Evolutionary conservation across 2,888 invertebrate genomes (phyloP).

Genomic region (Acanthacorydalis orientalis): DNA sequence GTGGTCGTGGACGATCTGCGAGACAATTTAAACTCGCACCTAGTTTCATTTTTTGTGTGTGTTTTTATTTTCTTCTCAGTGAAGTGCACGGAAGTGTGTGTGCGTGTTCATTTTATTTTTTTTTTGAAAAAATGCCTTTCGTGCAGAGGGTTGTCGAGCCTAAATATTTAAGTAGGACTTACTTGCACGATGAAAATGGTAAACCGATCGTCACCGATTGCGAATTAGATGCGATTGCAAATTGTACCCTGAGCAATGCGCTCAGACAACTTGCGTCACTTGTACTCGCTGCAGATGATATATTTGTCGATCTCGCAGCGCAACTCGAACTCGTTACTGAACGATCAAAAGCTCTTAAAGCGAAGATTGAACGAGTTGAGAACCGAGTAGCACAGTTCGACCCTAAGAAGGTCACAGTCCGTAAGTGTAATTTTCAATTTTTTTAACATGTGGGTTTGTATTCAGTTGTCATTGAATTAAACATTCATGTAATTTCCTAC

Average conservation of each 20-base stretch:
- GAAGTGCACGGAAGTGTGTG: too few species aligned
- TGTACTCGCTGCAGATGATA: conserved; percentile 67
- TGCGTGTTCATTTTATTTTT: too few species aligned
- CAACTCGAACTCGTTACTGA: conserved; percentile 59
- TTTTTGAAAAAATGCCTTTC: conserved; percentile 54
- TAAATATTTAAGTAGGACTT: conserved; percentile 54
- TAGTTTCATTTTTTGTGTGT: too few species aligned
- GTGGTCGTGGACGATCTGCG: too few species aligned
- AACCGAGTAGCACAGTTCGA: conserved; percentile 56
- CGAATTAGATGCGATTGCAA: conserved; percentile 74
- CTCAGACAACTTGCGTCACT: conserved; percentile 73
- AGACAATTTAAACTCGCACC: too few species aligned
- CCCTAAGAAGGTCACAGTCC: conserved; percentile 83
- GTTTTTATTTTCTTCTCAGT: too few species aligned
- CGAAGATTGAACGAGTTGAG: conserved; percentile 51
- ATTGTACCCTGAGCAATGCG: conserved; percentile 71
- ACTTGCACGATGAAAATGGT: conserved; percentile 40
- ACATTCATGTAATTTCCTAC: too few species aligned
- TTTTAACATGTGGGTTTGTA: too few species aligned
- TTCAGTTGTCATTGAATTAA: too few species aligned
- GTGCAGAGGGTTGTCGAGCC: conserved; percentile 72
- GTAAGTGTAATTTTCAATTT: conserved; percentile 46
- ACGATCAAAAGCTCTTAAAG: conserved; percentile 52
- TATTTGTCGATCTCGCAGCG: conserved; percentile 64
- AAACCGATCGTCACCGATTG: conserved; percentile 44